A percentile compares a stretch with the other conserved stretches of the same genome.
phyloP scores from a whole-genome alignment of 2,888 invertebrate species.

The Carpatolechia fugitivella region DNA sequence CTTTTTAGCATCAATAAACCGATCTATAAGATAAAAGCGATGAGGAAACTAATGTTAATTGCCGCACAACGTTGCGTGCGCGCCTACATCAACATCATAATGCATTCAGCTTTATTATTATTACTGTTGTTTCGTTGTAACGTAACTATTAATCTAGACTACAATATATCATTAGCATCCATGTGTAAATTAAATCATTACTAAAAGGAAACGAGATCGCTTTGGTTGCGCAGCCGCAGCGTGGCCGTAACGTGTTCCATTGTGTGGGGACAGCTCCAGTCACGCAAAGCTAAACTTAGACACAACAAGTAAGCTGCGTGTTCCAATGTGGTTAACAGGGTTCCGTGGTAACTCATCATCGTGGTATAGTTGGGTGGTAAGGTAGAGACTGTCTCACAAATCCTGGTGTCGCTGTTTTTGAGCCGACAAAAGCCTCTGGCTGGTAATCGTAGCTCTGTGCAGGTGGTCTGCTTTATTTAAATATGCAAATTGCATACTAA shows the following conservation, averaged over 20 bases:
- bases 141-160: slow-evolving; percentile 20
- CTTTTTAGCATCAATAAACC: too few relatives aligned
- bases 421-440: too few relatives aligned
- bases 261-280: slow-evolving; percentile 39
- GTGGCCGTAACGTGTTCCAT: slow-evolving; percentile 31
- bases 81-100: slow-evolving; percentile 39
- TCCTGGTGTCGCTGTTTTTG: too few relatives aligned
- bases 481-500: too few relatives aligned
- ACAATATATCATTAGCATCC: slow-evolving; percentile 32
- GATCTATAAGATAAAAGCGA: background rate
- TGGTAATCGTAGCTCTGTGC: too few relatives aligned
- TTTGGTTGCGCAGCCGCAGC: slow-evolving; percentile 39
- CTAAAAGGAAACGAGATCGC: slow-evolving; percentile 40
- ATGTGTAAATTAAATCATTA: slow-evolving; percentile 50
- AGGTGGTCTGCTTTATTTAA: too few relatives aligned
- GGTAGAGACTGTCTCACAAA: too few relatives aligned
- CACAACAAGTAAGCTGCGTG: slow-evolving; percentile 2
- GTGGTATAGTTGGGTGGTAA: too few relatives aligned
- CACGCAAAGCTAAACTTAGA: slow-evolving; percentile 40
- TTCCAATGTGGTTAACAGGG: too few relatives aligned
- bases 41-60: background rate
- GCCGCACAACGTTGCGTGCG: slow-evolving; percentile 35
- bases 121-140: slow-evolving; percentile 29
- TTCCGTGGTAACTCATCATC: too few relatives aligned
- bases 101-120: slow-evolving; percentile 38